phyloP scores from a whole-genome alignment of 2,888 invertebrate genomes.

The Pollenia labialis region DNA sequence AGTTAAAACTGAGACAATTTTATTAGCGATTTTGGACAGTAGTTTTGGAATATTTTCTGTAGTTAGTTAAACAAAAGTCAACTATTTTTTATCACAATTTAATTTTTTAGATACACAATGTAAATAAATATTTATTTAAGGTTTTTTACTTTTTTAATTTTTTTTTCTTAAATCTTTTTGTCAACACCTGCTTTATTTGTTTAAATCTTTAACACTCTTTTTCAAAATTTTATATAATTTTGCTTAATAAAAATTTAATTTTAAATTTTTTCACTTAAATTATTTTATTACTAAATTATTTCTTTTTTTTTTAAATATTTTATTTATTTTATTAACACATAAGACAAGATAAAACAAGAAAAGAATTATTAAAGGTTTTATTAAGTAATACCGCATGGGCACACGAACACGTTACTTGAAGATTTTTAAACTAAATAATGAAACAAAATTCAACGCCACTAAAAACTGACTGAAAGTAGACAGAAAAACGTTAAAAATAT shows the following conservation, averaged over 20 bases:
- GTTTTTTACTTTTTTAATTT: neutral
- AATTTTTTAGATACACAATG: neutral
- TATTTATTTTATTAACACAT: slow-evolving; percentile 14
- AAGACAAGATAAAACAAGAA: neutral
- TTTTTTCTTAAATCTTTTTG: neutral
- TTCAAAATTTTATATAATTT: neutral
- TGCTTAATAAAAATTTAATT: too few relatives aligned
- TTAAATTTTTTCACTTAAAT: neutral
- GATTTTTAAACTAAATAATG: slow-evolving; percentile 30
- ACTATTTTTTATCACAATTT: neutral
- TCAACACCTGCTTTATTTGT: slow-evolving; percentile 7
- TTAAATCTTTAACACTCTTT: slow-evolving; percentile 12
- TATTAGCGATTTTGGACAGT: too few relatives aligned
- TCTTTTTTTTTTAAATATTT: neutral
- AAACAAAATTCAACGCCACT: slow-evolving; percentile 17
- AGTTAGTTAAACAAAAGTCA: neutral
- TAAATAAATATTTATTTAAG: slow-evolving; percentile 9
- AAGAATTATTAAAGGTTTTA: neutral
- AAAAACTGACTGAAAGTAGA: too few relatives aligned
- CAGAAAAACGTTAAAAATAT: neutral
- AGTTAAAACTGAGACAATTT: too few relatives aligned
- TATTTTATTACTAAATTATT: neutral
- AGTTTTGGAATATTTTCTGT: neutral
- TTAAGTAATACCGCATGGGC: slow-evolving; percentile 40
- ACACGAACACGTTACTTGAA: slow-evolving; percentile 38